Evolutionary conservation across 2,113 vertebrate genomes (phyloP), one percentile per base, ranked within the genome.

Genomic region (Otolemur garnettii): DNA sequence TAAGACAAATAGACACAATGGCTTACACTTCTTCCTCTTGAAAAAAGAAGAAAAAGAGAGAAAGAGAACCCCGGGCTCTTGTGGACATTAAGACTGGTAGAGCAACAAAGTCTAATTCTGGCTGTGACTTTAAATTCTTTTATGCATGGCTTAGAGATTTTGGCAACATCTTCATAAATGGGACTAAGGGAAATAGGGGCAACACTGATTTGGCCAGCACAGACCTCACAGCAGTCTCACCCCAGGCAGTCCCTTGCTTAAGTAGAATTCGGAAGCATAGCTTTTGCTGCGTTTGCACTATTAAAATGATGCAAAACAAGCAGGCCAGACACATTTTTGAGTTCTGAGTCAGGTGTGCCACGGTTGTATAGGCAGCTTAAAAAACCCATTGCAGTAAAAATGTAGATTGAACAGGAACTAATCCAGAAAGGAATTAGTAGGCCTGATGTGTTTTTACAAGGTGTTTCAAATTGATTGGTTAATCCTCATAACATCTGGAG

Each of bases 391-490:
- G 22, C 4, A 13, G 69, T 45, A n/a, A 71, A 83, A 35, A 45
- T 68, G 74, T 57, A 57, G 80, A 57, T 45, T 72, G 74, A 66
- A 85, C 74, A 55, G 79, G 78, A 93, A 59, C 86, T 83, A 42
- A 91, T 84, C 71, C 45, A 35, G 75, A 86, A 90, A 93, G 84
- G 75, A 84, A 78, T 84, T 60, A 84, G 90, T 42, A 83, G 91
- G 35, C 59, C 66, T 45, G 66, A 5, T 66, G 38, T 93, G 77
- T 74, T 89, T 96, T 95, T 81, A 92, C 90, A 94, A 97, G 93
- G 93, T 96, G 92, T 94, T 97, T 96, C 83, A 68, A 72, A 92
- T 81, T 91, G 96, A 90, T 96, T 90, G 94, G 78, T 84, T 96
- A 83, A 97, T 91, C 95, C 83, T 59, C 55, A 35, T 38, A 75